Conservation (phyloP, 2,888 invertebrate species). For the Lacanobia oleracea region DNA sequence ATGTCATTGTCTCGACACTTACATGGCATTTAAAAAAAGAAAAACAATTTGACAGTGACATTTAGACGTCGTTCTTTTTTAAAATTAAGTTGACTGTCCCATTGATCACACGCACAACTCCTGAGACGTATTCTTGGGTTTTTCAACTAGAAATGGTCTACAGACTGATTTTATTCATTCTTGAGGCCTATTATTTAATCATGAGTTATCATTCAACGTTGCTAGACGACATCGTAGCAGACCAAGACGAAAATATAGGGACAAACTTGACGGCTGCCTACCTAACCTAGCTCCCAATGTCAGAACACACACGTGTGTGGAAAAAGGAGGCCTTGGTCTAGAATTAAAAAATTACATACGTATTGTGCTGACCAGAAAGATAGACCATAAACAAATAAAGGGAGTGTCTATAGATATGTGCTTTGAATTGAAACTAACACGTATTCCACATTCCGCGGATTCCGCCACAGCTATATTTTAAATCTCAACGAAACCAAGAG, state of each 20-base stretch:
- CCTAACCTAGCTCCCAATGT: no score
- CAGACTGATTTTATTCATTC: no score
- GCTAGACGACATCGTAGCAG: no score
- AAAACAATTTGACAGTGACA: slow-evolving; percentile 15
- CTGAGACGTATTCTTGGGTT: not conserved
- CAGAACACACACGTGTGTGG: no score
- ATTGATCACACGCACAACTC: not conserved
- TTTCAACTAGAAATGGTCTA: no score
- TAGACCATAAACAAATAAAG: not conserved
- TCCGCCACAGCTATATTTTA: slow-evolving; percentile 18
- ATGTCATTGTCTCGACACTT: slow-evolving; percentile 9
- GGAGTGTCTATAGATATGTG: not conserved
- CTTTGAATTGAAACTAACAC: not conserved
- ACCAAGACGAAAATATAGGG: no score
- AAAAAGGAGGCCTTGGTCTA: no score
- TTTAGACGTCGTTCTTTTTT: slow-evolving; percentile 26
- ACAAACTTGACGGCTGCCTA: no score
- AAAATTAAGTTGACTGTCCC: not conserved
- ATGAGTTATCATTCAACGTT: not conserved
- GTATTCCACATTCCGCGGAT: not conserved
- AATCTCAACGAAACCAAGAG: slow-evolving; percentile 39
- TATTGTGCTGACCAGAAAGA: not conserved
- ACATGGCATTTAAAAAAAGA: slow-evolving; percentile 2
- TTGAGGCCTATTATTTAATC: not conserved
- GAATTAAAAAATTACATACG: no score